Evolutionary conservation across 2,113 vertebrate genomes (phyloP).

Genomic region (Crotalus horridus): DNA sequence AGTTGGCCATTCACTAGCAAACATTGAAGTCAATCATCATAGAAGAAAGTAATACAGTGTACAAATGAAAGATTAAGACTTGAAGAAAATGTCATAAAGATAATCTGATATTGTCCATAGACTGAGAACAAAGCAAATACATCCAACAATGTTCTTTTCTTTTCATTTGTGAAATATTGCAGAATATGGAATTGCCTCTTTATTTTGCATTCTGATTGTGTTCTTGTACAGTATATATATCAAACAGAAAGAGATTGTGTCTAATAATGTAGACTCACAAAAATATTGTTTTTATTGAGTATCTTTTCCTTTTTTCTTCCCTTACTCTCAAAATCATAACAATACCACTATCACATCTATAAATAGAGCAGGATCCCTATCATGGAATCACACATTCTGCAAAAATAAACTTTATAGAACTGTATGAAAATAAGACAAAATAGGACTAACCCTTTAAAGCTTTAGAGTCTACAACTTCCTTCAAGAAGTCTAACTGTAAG

Average conservation of each 20-base stretch:
- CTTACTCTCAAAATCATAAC: background rate
- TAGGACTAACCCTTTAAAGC: background rate
- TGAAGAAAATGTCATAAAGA: background rate
- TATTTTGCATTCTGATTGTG: background rate
- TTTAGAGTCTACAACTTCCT: background rate
- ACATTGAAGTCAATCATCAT: background rate
- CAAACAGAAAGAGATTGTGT: background rate
- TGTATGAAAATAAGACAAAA: background rate
- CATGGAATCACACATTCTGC: background rate
- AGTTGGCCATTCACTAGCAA: background rate
- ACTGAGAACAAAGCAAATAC: background rate
- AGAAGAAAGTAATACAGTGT: background rate
- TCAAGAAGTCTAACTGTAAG: background rate
- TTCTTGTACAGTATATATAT: background rate
- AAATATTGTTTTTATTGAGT: background rate
- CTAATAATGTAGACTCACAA: background rate
- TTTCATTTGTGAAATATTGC: background rate
- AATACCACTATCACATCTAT: background rate
- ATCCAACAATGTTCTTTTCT: constrained; percentile 24
- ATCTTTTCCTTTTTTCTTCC: background rate
- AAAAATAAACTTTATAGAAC: background rate
- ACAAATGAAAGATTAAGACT: background rate
- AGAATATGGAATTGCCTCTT: background rate
- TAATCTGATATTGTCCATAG: background rate
- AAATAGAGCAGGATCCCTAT: background rate